Evolutionary conservation across 1,140 invertebrate species (phyloP).

Genomic region (Drosophila pachea): DNA sequence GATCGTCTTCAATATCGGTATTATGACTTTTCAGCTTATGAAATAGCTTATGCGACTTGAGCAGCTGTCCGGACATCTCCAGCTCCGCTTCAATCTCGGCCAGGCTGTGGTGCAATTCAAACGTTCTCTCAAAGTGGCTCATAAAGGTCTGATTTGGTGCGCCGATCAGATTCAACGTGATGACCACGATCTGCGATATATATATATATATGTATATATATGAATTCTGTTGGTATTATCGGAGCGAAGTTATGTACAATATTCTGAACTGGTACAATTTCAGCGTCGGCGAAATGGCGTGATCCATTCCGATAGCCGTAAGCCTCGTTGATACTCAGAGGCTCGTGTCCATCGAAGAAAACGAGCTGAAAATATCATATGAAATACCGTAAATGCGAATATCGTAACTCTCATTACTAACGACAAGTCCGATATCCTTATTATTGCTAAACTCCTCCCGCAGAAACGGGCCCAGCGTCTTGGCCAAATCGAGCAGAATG

Average conservation of each 20-base stretch:
- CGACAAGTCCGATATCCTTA: slow-evolving; percentile 30
- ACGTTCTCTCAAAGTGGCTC: slow-evolving; percentile 22
- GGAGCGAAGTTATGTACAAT: slow-evolving; percentile 23
- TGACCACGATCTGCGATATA: slow-evolving; percentile 10
- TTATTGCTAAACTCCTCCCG: neutral
- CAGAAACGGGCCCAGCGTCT: slow-evolving; percentile 16
- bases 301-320: slow-evolving; percentile 24
- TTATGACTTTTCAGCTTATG: slow-evolving; percentile 16
- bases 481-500: slow-evolving; percentile 40
- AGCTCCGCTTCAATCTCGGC: slow-evolving; percentile 32
- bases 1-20: slow-evolving; percentile 42
- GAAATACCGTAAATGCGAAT: neutral
- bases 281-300: slow-evolving; percentile 6
- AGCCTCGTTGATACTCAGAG: neutral
- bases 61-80: slow-evolving; percentile 7
- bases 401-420: slow-evolving; percentile 10
- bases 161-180: slow-evolving; percentile 45
- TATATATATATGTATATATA: neutral
- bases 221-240: neutral
- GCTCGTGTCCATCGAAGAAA: slow-evolving; percentile 49
- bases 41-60: slow-evolving; percentile 34
- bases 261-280: neutral
- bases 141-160: slow-evolving; percentile 37
- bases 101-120: slow-evolving; percentile 6
- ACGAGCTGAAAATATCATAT: slow-evolving; percentile 21